Evolutionary conservation across 2,113 vertebrate genomes (phyloP), one percentile per base, ranked within the genome.

Genomic region (Plectropomus leopardus): DNA sequence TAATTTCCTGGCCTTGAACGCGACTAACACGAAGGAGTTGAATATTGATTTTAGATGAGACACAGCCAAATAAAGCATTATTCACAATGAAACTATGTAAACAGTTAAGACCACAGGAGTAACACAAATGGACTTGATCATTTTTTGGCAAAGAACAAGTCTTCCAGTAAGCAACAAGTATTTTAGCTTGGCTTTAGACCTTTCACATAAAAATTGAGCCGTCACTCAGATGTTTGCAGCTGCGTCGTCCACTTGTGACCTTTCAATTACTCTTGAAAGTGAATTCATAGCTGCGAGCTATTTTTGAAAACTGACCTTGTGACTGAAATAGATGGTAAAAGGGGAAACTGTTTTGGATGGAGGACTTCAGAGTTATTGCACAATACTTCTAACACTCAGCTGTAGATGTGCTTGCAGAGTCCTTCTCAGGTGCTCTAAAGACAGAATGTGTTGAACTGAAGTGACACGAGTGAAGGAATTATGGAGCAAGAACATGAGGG

Each of bases 271-370:
- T 68, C 42, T n/a, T 68, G 13, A 50, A 59, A 66, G 60, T 42
- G 55, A 83, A 78, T 48, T 72, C 34, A 66, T 19, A 64, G 65
- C 65, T 13, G 30, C 0, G 0, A 32, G 59, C 47, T 90, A 80
- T 86, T 83, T 76, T n/a, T 75, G 69, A 44, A n/a, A 45, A 0
- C 59, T 26, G 82, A 78, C 90, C 82, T 88, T 87, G 86, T 32
- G 86, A 64, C 69, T 26, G 77, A 84, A 87, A 81, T 85, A 85
- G 84, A 85, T 0, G 34, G 19, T 24, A 70, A 78, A 79, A 70
- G 63, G 32, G 26, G 55, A 72, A 84, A 82, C 36, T 11, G 15
- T 83, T 83, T 55, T 51, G 55, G 55, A 70, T 11, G 28, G 24
- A 34, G 80, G 72, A 70, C 74, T 69, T 69, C 55, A 60, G 24